Base-by-base conservation (phyloP, 2,113 vertebrate genomes). In the Archocentrus centrarchus region DNA sequence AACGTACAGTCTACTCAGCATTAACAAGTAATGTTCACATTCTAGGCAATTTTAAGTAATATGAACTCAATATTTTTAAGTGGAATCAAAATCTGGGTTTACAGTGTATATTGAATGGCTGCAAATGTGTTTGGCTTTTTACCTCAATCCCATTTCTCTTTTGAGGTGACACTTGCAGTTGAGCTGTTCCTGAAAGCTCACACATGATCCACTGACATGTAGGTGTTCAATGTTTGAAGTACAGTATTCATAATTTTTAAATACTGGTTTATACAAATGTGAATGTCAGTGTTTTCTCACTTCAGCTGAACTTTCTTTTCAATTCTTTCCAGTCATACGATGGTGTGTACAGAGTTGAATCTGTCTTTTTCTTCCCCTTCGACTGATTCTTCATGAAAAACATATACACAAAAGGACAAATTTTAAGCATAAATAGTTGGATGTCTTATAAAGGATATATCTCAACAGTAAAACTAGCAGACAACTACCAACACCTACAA, bases 231-330 rank as follows among this genome's bases (percentile, higher is more conserved):
- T 50, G 83, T 63, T 77, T 44, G 44, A 59, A 66, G 41, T 50
- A 24, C 8, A 27, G 20, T n/a, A 35, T 60, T 79, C 77, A 81
- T 15, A 39, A 60, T 68, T 82, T 88, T 66, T 84, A 11, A 82
- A 78, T 83, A 35, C 59, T 41, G 64, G 32, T 64, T 81, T 17
- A 47, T 35, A 57, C 58, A 82, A 60, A 80, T 79, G 35, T 60
- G 47, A 79, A 86, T 80, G 82, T 75, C 78, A 73, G 13, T 85
- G 9, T 11, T 47, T 80, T 80, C 44, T n/a, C 17, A 32, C 44
- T 73, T 8, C 1, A 20, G 13, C 8, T 57, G 44, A 87, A 62
- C 82, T 73, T 60, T 62, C 20, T n/a, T 27, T 66, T 44, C 55
- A 37, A 17, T 44, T 50, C 44, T 70, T 50, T 70, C 15, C 24